Percentiles rank a stretch among this genome's conserved stretches.
Evolutionary conservation across 2,888 invertebrate genomes (phyloP).

Genomic region (Rhamphomyia laevipes): DNA sequence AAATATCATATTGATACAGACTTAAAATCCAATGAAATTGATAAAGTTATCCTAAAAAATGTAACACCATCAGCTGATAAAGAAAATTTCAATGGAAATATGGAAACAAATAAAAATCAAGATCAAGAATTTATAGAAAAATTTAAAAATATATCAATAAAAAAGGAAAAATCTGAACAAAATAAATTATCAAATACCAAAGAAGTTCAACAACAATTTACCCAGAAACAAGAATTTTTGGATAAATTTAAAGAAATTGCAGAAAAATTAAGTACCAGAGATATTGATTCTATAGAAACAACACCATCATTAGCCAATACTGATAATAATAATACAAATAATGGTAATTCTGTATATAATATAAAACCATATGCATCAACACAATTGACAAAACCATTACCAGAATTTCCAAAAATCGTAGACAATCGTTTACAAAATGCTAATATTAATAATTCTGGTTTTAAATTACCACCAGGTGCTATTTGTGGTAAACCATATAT

Average conservation of each 20-base stretch:
- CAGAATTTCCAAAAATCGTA: background rate
- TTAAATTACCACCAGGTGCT: background rate
- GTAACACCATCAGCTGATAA: conserved; percentile 3
- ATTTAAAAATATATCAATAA: conserved; percentile 5
- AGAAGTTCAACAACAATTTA: no score
- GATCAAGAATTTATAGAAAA: conserved; percentile 8
- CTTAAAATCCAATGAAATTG: conserved; percentile 6
- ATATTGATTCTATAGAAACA: no score
- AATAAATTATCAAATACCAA: no score
- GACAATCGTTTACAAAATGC: no score
- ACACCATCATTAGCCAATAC: background rate
- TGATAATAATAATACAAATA: conserved; percentile 5
- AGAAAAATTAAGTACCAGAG: no score
- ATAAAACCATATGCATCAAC: background rate
- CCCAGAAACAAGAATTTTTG: no score
- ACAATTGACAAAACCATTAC: background rate
- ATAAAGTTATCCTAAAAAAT: conserved; percentile 24
- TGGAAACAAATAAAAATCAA: conserved; percentile 26
- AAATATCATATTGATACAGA: background rate
- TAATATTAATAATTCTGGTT: background rate
- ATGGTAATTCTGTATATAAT: background rate
- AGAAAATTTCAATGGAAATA: conserved; percentile 30
- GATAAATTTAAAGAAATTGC: no score
- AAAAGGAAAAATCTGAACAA: no score
- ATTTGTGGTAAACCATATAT: background rate